Evolutionary conservation across 2,888 invertebrate genomes (phyloP).

Genomic region (Parapristionchus giblindavisi): DNA sequence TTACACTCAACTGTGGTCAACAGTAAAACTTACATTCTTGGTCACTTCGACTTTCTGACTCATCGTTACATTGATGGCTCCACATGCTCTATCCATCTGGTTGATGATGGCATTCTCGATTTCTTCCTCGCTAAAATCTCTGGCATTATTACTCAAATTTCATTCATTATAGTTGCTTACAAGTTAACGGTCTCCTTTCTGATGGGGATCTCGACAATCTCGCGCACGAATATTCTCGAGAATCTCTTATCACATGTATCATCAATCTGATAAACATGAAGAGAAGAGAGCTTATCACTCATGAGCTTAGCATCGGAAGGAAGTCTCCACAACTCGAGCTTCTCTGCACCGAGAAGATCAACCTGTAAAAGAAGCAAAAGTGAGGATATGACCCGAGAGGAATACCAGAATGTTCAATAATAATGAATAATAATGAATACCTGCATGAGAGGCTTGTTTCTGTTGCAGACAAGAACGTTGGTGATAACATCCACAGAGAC

Average conservation of each 20-base stretch:
- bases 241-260: slow-evolving; percentile 37
- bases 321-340: slow-evolving; percentile 63
- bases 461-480: slow-evolving; percentile 45
- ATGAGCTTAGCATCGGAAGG: slow-evolving; percentile 50
- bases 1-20: not conserved
- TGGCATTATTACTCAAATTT: not conserved
- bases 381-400: too few relatives aligned
- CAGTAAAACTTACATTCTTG: slow-evolving; percentile 30
- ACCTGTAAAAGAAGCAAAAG: slow-evolving; percentile 36
- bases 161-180: not conserved
- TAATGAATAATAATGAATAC: slow-evolving; percentile 7
- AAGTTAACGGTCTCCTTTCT: not conserved
- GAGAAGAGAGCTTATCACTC: slow-evolving; percentile 49
- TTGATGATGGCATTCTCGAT: slow-evolving; percentile 41
- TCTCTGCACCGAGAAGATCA: slow-evolving; percentile 49
- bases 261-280: slow-evolving; percentile 49
- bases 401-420: too few relatives aligned
- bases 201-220: slow-evolving; percentile 45
- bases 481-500: slow-evolving; percentile 39
- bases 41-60: slow-evolving; percentile 32
- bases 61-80: slow-evolving; percentile 61
- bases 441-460: slow-evolving; percentile 49
- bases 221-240: slow-evolving; percentile 53
- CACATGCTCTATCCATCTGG: slow-evolving; percentile 62
- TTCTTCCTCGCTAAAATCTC: slow-evolving; percentile 4